Base-by-base conservation (phyloP, 1,140 invertebrate species). In the Drosophila rhopaloa region DNA sequence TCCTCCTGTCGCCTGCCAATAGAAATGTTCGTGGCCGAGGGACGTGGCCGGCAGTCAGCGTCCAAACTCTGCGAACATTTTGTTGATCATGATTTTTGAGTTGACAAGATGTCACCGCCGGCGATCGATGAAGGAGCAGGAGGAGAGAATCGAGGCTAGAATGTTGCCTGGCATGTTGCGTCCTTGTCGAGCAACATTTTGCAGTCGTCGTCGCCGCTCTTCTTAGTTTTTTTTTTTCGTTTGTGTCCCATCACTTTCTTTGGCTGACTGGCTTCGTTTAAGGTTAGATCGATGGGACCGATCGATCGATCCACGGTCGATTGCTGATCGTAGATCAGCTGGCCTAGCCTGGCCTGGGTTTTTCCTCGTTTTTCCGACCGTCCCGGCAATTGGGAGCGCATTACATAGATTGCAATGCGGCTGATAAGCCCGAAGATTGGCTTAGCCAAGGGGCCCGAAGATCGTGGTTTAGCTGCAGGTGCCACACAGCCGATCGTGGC, bases 11-110 rank as follows among this genome's bases (percentile, higher is more conserved):
- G 41, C 48, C 61, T 65, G 71, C 66, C 79, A 86, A 86, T 86
- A 86, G 82, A 86, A 86, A 82, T 79, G 82, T 88, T 61, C 60
- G 59, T 60, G 63, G 53, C 14, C 57, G 51, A 43, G 60, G 73
- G 54, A 60, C 61, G 46, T 19, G 67, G 50, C 63, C 40, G 32
- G 19, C 55, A 29, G 16, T 56, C 56, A 43, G 19, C 47, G 41
- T 8, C 32, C 55, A 51, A 14, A 51, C 41, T 57, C 55, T 48
- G 48, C 44, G 48, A 76, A 75, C 85, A 89, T 89, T 89, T 89
- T 89, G 77, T 84, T 88, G 80, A 89, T 89, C 85, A 89, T 89
- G 84, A 89, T 89, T 89, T 89, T 81, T 80, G 83, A 88, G 80
- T 81, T 89, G 84, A 89, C 84, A 89, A 89, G 84, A 90, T 89